phyloP scores from a whole-genome alignment of 1,140 invertebrate species.

The Cotesia chilonis region DNA sequence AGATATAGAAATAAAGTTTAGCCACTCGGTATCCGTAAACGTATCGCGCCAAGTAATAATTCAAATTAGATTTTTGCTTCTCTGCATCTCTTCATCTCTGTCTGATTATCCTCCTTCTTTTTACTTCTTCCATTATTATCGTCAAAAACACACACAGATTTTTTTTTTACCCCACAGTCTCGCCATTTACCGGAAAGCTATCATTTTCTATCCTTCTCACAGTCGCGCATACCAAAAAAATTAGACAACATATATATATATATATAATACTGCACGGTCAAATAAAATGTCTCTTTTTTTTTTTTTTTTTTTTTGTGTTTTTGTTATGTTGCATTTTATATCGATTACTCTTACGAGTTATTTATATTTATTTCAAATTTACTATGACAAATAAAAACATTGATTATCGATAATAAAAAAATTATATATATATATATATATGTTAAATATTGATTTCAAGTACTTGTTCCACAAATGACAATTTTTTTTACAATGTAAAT shows the following conservation, averaged over 20 bases:
- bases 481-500: no score
- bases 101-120: not conserved
- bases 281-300: not conserved
- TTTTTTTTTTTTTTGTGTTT: no score
- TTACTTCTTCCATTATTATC: not conserved
- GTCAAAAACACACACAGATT: not conserved
- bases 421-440: no score
- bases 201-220: slow-evolving; percentile 5
- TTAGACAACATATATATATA: not conserved
- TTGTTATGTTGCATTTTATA: not conserved
- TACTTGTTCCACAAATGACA: no score
- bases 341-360: no score
- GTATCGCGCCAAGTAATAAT: slow-evolving; percentile 25
- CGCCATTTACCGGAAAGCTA: not conserved
- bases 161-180: slow-evolving; percentile 3
- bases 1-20: no score
- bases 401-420: no score
- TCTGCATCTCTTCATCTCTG: not conserved
- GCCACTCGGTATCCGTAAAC: slow-evolving; percentile 8
- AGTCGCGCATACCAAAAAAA: not conserved
- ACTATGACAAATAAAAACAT: no score
- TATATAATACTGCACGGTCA: not conserved
- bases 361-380: no score
- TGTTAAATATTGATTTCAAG: no score
- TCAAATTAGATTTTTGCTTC: slow-evolving; percentile 31